Conservation (phyloP, 2,113 vertebrate species). For the Cryptomyrus ogoouensis region DNA sequence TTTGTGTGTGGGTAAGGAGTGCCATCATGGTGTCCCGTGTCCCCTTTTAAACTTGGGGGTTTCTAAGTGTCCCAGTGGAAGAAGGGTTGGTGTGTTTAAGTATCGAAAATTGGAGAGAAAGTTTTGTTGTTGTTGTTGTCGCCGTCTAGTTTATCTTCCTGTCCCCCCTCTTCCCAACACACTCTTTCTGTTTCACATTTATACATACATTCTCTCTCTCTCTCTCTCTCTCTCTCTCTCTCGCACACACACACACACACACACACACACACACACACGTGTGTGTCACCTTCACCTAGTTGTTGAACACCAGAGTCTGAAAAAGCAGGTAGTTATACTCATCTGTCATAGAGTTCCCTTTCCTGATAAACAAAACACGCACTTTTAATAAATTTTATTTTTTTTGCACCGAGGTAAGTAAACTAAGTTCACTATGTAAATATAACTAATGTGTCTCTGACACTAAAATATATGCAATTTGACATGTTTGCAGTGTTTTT, state of each 20-base stretch:
- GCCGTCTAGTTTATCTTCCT: not conserved
- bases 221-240: not conserved
- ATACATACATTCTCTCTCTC: not conserved
- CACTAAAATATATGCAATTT: not conserved
- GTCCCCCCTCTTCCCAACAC: not conserved
- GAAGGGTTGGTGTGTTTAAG: not conserved
- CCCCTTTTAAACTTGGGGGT: not conserved
- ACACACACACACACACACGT: constrained; percentile 7
- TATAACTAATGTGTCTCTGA: not conserved
- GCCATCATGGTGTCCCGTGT: not conserved
- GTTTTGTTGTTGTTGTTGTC: not conserved
- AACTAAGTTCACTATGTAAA: not conserved
- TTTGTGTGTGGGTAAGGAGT: not conserved
- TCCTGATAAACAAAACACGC: not conserved
- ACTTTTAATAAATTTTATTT: not conserved
- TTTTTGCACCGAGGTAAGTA: not conserved
- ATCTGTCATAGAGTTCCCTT: not conserved
- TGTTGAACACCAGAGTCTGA: not conserved
- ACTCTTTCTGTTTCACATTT: not conserved
- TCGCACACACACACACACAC: not conserved
- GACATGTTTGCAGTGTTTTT: not conserved
- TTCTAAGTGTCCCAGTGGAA: not conserved
- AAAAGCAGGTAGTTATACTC: not conserved
- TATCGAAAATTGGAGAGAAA: not conserved
- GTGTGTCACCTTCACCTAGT: constrained; percentile 4